phyloP scores from a whole-genome alignment of 2,113 vertebrate genomes.

The Bothrops jararaca region DNA sequence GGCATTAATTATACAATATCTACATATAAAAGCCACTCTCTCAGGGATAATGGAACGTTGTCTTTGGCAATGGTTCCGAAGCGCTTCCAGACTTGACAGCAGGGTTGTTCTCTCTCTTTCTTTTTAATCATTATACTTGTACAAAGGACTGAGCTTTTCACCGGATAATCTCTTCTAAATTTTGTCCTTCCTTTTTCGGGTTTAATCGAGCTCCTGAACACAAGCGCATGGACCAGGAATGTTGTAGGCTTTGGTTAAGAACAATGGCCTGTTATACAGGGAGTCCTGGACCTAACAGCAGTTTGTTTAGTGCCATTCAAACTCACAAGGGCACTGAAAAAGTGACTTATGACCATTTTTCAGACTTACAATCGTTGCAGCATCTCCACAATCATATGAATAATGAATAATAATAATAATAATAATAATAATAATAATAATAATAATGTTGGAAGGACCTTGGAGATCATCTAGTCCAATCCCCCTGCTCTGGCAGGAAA shows the following conservation, averaged over 20 bases:
- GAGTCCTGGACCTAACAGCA: too few species aligned
- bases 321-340: too few species aligned
- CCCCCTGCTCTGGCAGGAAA: too few species aligned
- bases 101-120: neutral
- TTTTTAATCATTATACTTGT: neutral
- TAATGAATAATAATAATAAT: too few species aligned
- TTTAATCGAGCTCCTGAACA: constrained; percentile 40
- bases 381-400: too few species aligned
- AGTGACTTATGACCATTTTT: too few species aligned
- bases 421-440: too few species aligned
- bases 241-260: constrained; percentile 39
- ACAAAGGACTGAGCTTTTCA: neutral
- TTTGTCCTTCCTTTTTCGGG: constrained; percentile 18
- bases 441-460: too few species aligned
- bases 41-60: neutral
- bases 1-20: neutral
- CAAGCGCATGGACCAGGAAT: constrained; percentile 29
- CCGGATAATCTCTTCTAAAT: neutral
- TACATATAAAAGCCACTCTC: neutral
- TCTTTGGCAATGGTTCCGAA: neutral
- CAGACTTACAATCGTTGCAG: too few species aligned
- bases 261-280: constrained; percentile 10
- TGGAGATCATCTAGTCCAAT: too few species aligned
- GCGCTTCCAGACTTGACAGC: neutral
- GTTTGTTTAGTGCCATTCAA: too few species aligned